A percentile compares a stretch with the other conserved stretches of the same genome.
These are phyloP conservation scores for Ligdia adustata DNA, from an alignment of 2,888 invertebrate species.

Conservation along the genomic window DNA sequence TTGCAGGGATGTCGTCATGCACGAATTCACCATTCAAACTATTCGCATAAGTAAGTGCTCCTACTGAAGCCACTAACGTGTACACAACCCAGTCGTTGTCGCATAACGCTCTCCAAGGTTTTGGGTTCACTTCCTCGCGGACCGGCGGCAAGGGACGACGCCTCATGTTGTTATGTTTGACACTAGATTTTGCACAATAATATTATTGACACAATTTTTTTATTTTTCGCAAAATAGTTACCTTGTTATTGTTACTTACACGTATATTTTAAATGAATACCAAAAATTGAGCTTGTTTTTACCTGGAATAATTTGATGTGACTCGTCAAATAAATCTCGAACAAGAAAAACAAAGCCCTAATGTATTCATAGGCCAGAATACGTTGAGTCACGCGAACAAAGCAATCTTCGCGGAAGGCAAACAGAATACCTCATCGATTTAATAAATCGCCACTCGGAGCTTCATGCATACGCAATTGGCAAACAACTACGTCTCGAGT, in stretches of 20 bases:
- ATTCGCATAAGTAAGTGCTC: slow-evolving; percentile 88
- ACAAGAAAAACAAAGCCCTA: slow-evolving; percentile 15
- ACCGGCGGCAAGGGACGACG: slow-evolving; percentile 74
- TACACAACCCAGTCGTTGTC: slow-evolving; percentile 85
- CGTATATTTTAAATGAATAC: not conserved
- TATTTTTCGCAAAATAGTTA: too few relatives aligned
- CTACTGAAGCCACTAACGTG: slow-evolving; percentile 86
- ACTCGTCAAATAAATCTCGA: not conserved
- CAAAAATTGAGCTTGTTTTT: not conserved
- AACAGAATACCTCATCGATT: slow-evolving; percentile 47
- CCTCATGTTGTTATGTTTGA: slow-evolving; percentile 80
- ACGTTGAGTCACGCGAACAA: slow-evolving; percentile 40
- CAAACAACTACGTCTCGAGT: slow-evolving; percentile 48
- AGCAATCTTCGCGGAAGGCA: slow-evolving; percentile 42
- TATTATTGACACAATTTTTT: too few relatives aligned
- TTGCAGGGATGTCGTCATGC: slow-evolving; percentile 94
- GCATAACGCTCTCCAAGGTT: slow-evolving; percentile 60
- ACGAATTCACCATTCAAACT: slow-evolving; percentile 92
- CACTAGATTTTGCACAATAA: too few relatives aligned
- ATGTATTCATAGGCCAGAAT: slow-evolving; percentile 37
- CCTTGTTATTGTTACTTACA: not conserved
- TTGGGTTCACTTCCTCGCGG: slow-evolving; percentile 70
- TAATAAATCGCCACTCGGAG: slow-evolving; percentile 48
- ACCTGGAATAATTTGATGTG: not conserved
- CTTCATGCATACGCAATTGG: slow-evolving; percentile 63